Percentiles rank a stretch among this genome's conserved stretches.
phyloP scores from a whole-genome alignment of 2,113 vertebrate genomes.

The Oreotrochilus melanogaster region DNA sequence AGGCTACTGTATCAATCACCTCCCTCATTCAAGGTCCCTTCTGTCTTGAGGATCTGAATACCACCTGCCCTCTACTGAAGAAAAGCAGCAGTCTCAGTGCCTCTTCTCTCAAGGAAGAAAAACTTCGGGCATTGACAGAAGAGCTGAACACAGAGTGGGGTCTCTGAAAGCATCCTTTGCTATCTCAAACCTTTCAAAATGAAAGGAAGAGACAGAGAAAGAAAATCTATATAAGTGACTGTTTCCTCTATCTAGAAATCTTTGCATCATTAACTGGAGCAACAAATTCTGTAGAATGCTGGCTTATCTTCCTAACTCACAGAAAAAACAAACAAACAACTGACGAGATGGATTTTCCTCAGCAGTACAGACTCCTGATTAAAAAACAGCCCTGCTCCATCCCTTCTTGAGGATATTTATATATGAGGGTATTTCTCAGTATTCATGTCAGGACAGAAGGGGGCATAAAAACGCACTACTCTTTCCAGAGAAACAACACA shows the following conservation, averaged over 20 bases:
- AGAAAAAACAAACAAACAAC: background rate
- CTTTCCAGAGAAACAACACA: background rate
- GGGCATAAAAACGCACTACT: background rate
- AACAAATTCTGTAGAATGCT: background rate
- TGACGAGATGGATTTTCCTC: background rate
- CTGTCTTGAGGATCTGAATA: background rate
- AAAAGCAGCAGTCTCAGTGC: background rate
- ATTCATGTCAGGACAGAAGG: background rate
- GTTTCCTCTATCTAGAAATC: slow-evolving; percentile 15
- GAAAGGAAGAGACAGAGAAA: background rate
- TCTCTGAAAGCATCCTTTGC: background rate
- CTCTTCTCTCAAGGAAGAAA: background rate
- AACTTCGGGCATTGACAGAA: background rate
- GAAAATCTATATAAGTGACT: background rate
- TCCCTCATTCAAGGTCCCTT: background rate
- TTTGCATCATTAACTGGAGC: background rate
- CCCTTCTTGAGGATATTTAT: background rate
- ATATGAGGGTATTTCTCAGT: no score
- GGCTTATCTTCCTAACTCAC: background rate
- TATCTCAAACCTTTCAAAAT: background rate
- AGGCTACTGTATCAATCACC: background rate
- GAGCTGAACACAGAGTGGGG: background rate
- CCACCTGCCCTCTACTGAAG: background rate
- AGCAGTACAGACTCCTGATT: background rate
- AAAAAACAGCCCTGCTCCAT: background rate